phyloP scores from a whole-genome alignment of 2,888 invertebrate species.

The Alsophila aescularia region DNA sequence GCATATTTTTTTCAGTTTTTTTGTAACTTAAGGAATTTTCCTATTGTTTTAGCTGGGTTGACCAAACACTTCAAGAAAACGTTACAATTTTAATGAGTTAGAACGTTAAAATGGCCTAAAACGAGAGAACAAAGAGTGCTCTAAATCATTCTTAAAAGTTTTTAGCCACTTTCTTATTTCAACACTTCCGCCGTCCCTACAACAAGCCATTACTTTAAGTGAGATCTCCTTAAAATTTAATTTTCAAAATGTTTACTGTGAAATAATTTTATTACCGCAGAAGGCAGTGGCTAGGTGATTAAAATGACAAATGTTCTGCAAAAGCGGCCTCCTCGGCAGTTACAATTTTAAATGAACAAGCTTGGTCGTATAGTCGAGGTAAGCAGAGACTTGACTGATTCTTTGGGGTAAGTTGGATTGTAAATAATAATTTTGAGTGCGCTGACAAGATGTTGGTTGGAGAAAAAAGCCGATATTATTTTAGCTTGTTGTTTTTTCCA shows the following conservation, averaged over 20 bases:
- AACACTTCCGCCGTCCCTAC: slow-evolving; percentile 41
- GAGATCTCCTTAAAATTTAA: slow-evolving; percentile 63
- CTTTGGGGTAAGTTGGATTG: background rate
- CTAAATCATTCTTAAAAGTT: slow-evolving; percentile 19
- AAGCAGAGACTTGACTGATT: slow-evolving; percentile 13
- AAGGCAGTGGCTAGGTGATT: slow-evolving; percentile 59
- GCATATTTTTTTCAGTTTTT: too few species aligned
- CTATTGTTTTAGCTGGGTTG: too few species aligned
- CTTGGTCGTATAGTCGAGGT: slow-evolving; percentile 41
- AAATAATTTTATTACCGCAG: slow-evolving; percentile 69
- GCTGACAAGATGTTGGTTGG: background rate
- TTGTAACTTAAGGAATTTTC: too few species aligned
- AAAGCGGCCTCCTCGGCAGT: slow-evolving; percentile 41
- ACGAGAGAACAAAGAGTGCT: background rate
- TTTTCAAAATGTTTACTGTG: slow-evolving; percentile 67
- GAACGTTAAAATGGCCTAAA: slow-evolving; percentile 1
- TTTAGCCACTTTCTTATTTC: slow-evolving; percentile 38
- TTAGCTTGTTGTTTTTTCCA: too few species aligned
- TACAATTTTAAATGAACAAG: slow-evolving; percentile 48
- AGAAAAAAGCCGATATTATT: background rate
- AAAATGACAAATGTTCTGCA: slow-evolving; percentile 60
- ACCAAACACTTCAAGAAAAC: background rate
- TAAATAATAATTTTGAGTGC: slow-evolving; percentile 11
- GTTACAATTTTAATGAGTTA: background rate
- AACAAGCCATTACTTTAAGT: slow-evolving; percentile 49